Percentiles rank a stretch among this genome's conserved stretches.
Conservation (phyloP, 2,797 vertebrate species). For the Masticophis lateralis region DNA sequence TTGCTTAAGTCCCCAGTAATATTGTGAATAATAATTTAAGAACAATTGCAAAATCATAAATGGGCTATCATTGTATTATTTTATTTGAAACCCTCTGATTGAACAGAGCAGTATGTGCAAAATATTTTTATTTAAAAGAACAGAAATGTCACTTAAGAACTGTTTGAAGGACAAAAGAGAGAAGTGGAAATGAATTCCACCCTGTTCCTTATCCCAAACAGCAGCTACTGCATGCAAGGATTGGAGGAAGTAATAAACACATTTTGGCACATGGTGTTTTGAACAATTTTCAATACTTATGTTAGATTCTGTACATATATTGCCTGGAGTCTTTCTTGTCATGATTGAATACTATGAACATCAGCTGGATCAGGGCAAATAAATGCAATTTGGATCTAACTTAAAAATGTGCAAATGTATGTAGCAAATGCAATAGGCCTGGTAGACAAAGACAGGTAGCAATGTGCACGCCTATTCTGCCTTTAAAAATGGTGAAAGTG, state of each 20-base stretch:
- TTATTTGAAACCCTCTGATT: background rate
- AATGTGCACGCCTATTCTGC: background rate
- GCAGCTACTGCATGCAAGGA: background rate
- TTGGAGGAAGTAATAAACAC: background rate
- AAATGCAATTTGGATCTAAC: conserved; percentile 8
- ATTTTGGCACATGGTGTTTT: background rate
- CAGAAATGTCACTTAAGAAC: background rate
- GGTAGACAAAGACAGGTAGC: background rate
- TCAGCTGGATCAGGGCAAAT: background rate
- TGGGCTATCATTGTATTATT: background rate
- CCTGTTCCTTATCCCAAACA: background rate
- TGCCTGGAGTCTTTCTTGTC: too few relatives aligned
- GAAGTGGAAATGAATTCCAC: background rate
- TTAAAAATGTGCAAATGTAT: conserved; percentile 2
- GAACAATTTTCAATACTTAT: background rate
- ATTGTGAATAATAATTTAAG: background rate
- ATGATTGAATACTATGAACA: background rate
- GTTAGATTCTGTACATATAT: background rate
- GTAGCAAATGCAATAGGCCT: background rate
- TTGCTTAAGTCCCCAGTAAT: background rate
- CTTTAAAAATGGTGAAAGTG: conserved; percentile 16
- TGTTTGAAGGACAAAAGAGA: background rate
- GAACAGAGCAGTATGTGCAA: background rate
- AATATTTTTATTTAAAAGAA: background rate
- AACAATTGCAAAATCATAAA: background rate